phyloP scores from a whole-genome alignment of 2,797 vertebrate genomes.

The Lindbergichthys nudifrons region DNA sequence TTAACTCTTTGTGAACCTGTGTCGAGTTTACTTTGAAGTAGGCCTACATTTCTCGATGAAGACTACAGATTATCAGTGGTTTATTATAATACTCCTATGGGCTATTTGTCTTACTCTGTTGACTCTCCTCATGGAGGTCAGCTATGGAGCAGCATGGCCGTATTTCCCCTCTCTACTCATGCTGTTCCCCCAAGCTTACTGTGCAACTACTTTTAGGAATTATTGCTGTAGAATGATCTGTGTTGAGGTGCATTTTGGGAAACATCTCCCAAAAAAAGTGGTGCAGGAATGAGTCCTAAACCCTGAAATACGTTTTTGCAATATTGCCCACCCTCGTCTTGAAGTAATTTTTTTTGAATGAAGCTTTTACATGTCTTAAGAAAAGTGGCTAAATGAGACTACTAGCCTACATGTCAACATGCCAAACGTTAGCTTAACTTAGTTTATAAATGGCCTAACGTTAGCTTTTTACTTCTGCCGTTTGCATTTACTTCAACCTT shows the following conservation, averaged over 20 bases:
- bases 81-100: slow-evolving; percentile 38
- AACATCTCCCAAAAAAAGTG: slow-evolving; percentile 9
- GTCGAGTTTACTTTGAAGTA: slow-evolving; percentile 11
- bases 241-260: slow-evolving; percentile 56
- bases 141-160: slow-evolving; percentile 20
- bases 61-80: slow-evolving; percentile 31
- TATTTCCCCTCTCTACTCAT: slow-evolving; percentile 22
- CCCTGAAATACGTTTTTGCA: too few relatives aligned
- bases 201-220: slow-evolving; percentile 61
- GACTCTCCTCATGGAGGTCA: slow-evolving; percentile 43
- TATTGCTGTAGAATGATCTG: slow-evolving; percentile 65
- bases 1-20: slow-evolving; percentile 25
- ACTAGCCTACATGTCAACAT: too few relatives aligned
- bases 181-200: slow-evolving; percentile 57
- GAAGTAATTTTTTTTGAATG: too few relatives aligned
- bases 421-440: too few relatives aligned
- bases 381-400: too few relatives aligned
- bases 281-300: too few relatives aligned
- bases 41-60: slow-evolving; percentile 13
- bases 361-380: too few relatives aligned
- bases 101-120: slow-evolving; percentile 35
- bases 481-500: too few relatives aligned
- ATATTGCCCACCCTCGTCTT: too few relatives aligned
- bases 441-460: too few relatives aligned
- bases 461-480: too few relatives aligned